Base-by-base conservation (phyloP, 2,113 vertebrate genomes). In the Burhinus bistriatus region DNA sequence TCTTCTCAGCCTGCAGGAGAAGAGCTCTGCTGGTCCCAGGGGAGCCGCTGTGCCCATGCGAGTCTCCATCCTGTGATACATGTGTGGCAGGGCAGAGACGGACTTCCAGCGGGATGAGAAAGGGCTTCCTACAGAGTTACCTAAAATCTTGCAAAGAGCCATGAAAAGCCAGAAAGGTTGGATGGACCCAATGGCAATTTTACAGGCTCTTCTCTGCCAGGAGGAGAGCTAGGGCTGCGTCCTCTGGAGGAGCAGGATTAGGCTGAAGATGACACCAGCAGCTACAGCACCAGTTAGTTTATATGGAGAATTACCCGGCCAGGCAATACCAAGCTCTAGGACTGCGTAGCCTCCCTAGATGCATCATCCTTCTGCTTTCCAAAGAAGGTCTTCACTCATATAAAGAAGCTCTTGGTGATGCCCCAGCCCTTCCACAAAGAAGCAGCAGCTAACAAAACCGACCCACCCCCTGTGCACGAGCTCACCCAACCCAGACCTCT, bases 31-130 rank as follows among this genome's bases (percentile, higher is more conserved):
- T 66, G 32, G 45, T 61, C 65, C 64, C 51, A 49, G 6, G 27
- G 18, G 11, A 54, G 36, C 75, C 21, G 38, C 52, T 0, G 0
- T 45, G 32, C 15, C 26, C 54, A 17, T 0, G 0, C 4, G 1
- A 52, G 20, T 30, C 27, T 77, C 83, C 45, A 44, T 42, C 52
- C 77, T 18, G 11, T 14, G 27, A 58, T 8, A 2, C 3, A 6
- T 1, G 3, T 5, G 4, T 47, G 34, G 40, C 18, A 40, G 25
- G 40, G 44, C 54, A 94, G 49, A 71, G 49, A 52, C 2, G 5
- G 55, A 68, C 36, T 52, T 75, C 59, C 44, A 52, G 49, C 29
- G 83, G 62, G 23, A 80, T 12, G 12, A 87, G 30, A n/a, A 69
- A 84, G 26, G 19, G 49, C 38, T 87, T 78, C 71, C 13, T 8